Evolutionary conservation across 2,113 vertebrate genomes (phyloP).

Genomic region (Dipodomys stephensi): DNA sequence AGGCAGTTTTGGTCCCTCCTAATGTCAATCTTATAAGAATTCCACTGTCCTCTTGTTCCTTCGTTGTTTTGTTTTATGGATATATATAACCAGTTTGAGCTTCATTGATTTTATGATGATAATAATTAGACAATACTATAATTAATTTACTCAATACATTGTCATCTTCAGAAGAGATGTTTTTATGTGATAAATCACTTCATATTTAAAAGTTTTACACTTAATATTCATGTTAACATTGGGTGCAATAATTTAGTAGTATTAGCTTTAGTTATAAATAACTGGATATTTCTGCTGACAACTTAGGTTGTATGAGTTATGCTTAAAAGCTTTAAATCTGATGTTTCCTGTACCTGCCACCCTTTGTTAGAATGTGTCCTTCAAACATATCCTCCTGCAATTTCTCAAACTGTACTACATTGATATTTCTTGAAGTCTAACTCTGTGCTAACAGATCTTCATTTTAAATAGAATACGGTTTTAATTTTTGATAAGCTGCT

Average conservation of each 20-base stretch:
- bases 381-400: slow-evolving; percentile 91
- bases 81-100: slow-evolving; percentile 75
- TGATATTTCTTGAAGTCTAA: slow-evolving; percentile 92
- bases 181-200: slow-evolving; percentile 78
- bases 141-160: slow-evolving; percentile 72
- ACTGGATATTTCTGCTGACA: slow-evolving; percentile 90
- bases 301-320: slow-evolving; percentile 91
- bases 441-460: slow-evolving; percentile 93
- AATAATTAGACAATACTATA: slow-evolving; percentile 74
- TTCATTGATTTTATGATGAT: slow-evolving; percentile 62
- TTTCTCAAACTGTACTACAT: slow-evolving; percentile 91
- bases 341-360: slow-evolving; percentile 91
- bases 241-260: slow-evolving; percentile 82
- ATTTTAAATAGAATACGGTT: slow-evolving; percentile 95
- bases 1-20: slow-evolving; percentile 68
- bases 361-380: slow-evolving; percentile 92
- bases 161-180: slow-evolving; percentile 77
- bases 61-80: slow-evolving; percentile 51
- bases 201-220: slow-evolving; percentile 77
- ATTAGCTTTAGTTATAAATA: slow-evolving; percentile 80
- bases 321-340: slow-evolving; percentile 91
- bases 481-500: slow-evolving; percentile 97
- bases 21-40: slow-evolving; percentile 34
- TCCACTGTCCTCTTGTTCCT: slow-evolving; percentile 33
- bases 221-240: slow-evolving; percentile 82